Base-by-base conservation (phyloP, 2,797 vertebrate genomes). In the Naso thynnoides region DNA sequence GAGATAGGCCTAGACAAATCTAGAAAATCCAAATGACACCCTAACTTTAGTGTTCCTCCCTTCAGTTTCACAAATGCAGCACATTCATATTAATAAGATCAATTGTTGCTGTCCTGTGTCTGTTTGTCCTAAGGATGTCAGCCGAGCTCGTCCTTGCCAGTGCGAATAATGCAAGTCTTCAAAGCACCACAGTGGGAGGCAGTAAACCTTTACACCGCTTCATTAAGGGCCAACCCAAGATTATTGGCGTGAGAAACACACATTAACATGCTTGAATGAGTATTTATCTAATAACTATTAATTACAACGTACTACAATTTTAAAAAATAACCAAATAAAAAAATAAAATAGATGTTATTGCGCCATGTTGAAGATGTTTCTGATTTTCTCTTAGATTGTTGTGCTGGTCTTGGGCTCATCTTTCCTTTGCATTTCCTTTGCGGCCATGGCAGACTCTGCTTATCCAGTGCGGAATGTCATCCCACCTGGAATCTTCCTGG, bases 141-240 rank as follows among this genome's bases (percentile, higher is more conserved):
- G 74, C 48, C 39, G 69, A 81, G 57, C 19, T 92, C 5, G 56
- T 27, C 39, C 4, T 58, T 58, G n/a, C 15, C 0, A 70, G 70
- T 15, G 79, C 59, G 13, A 87, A 61, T 26, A 49, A 81, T 72
- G 71, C 53, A 36, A 24, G 14, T 55, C 23, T 24, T 29, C 78
- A 82, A 54, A 24, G 48, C 31, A 73, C 52, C 42, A 49, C 71
- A 33, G 23, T 90, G 5, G 93, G 91, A 1, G 89, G 86, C 61
- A 71, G 19, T 70, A 95, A 95, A 86, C 93, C 93, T 23, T 66
- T 95, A 50, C 93, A 94, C 29, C 92, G 91, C 61, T 94, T 95
- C 81, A 74, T 94, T 23, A 91, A 80, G 70, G 89, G 86, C 3
- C 89, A 94, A 60, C 93, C 94, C 19, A 94, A 91, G 83, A 53